A percentile compares a stretch with the other conserved stretches of the same genome.
These are phyloP conservation scores for Panorpa germanica DNA, from an alignment of 2,888 invertebrate species.

Conservation along the genomic window DNA sequence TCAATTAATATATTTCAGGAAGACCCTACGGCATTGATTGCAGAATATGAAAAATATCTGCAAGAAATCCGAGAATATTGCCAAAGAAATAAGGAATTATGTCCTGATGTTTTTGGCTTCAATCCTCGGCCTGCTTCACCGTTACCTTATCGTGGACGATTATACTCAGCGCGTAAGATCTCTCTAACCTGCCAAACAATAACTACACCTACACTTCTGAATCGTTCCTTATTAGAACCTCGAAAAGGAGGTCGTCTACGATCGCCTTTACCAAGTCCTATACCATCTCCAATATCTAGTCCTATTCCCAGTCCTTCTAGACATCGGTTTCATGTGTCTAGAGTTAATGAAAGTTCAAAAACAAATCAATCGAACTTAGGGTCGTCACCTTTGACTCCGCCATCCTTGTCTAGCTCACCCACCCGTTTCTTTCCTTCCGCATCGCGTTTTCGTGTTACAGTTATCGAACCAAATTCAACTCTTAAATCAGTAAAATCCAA, in stretches of 20 bases:
- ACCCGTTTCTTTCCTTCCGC: no score
- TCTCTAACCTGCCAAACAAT: conserved; percentile 50
- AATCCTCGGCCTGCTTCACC: conserved; percentile 9
- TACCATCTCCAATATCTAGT: conserved; percentile 44
- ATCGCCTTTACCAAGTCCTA: conserved; percentile 44
- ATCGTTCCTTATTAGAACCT: conserved; percentile 15
- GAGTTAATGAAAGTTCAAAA: conserved; percentile 20
- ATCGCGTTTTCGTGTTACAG: conserved; percentile 13
- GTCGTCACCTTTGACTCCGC: conserved; percentile 19
- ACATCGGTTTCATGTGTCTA: conserved; percentile 24
- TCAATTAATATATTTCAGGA: no score
- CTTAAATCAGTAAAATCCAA: no score
- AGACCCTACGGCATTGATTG: no score
- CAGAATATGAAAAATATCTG: no score
- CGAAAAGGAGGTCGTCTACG: conserved; percentile 33
- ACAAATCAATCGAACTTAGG: conserved; percentile 14
- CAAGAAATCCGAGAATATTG: no score
- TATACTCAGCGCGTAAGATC: conserved; percentile 36
- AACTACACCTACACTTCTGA: conserved; percentile 16
- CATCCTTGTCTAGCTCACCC: conserved; percentile 14
- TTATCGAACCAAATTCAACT: conserved; percentile 12
- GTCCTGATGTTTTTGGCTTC: no score
- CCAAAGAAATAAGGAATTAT: no score
- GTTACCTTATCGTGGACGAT: conserved; percentile 10
- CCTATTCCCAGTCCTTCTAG: conserved; percentile 36